Percentiles rank a stretch among this genome's conserved stretches.
Conservation (phyloP, 2,113 vertebrate species). For the Talpa occidentalis region DNA sequence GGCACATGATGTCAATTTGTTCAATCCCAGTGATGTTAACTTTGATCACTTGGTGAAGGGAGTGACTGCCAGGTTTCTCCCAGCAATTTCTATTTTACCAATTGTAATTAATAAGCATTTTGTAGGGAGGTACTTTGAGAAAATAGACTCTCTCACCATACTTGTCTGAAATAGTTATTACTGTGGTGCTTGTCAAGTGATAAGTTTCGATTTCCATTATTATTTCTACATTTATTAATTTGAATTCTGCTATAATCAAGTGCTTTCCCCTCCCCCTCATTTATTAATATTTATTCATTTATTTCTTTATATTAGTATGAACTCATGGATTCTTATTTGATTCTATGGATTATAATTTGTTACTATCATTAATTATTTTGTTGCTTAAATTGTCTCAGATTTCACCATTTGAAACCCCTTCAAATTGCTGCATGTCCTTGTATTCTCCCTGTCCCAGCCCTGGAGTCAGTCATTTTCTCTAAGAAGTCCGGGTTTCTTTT, state of each 20-base stretch:
- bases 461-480: neutral
- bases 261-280: neutral
- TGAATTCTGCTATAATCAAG: neutral
- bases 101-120: neutral
- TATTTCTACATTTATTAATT: neutral
- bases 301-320: neutral
- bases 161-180: slow-evolving; percentile 1
- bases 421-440: neutral
- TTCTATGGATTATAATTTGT: neutral
- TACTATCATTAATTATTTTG: neutral
- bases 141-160: neutral
- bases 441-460: neutral
- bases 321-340: neutral
- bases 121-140: neutral
- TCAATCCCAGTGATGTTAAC: neutral
- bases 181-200: neutral
- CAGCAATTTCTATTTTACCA: neutral
- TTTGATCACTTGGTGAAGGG: neutral
- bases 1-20: neutral
- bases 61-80: neutral
- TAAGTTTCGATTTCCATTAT: neutral
- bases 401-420: neutral
- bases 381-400: neutral
- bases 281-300: neutral
- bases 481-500: neutral